Evolutionary conservation across 2,113 vertebrate species (phyloP).

Genomic region (Ophthalmotilapia sp.): DNA sequence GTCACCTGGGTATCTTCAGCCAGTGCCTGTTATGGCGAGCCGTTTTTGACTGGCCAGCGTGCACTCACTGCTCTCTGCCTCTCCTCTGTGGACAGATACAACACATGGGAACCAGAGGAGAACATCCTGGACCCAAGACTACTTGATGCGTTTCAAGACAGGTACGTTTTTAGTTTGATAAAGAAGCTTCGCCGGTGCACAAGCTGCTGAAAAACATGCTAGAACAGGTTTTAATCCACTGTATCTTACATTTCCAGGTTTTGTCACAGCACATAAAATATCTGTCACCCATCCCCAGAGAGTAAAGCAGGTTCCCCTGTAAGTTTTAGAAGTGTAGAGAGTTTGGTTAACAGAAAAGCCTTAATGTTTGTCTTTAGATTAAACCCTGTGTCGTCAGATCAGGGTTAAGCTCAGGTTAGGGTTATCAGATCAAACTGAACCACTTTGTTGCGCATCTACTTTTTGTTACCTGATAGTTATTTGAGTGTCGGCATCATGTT

Average conservation of each 20-base stretch:
- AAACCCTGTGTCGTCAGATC: neutral
- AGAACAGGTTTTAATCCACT: neutral
- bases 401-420: neutral
- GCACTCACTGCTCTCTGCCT: neutral
- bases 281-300: neutral
- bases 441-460: neutral
- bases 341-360: neutral
- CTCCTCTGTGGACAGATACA: conserved; percentile 58
- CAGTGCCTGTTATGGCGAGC: neutral
- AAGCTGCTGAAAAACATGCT: neutral
- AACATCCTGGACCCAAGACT: conserved; percentile 73
- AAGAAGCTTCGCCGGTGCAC: neutral
- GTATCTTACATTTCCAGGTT: neutral
- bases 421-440: neutral
- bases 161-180: conserved; percentile 28
- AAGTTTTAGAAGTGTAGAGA: neutral
- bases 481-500: conserved; percentile 5
- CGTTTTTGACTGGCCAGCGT: neutral
- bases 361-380: neutral
- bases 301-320: neutral
- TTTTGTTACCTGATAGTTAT: conserved; percentile 25
- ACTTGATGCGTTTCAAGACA: conserved; percentile 69
- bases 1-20: neutral
- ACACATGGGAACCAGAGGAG: conserved; percentile 74
- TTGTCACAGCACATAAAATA: neutral